These are phyloP conservation scores for Calameuta idolon DNA, from an alignment of 2,888 invertebrate species.

Conservation along the genomic window DNA sequence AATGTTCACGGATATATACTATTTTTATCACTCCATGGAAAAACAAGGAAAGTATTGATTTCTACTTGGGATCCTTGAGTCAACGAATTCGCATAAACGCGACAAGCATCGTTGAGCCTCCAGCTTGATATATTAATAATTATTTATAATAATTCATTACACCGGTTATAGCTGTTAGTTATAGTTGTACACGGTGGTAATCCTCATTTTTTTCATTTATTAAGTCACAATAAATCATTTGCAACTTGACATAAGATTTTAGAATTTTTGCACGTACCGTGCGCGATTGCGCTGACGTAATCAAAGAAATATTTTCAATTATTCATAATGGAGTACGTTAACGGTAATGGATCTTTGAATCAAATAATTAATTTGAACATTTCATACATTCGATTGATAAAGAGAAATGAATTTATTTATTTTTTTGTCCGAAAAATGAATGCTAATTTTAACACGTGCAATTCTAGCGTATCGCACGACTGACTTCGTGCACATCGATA, in stretches of 20 bases:
- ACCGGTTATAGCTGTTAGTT: too few relatives aligned
- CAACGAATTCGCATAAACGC: neutral
- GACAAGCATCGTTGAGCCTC: neutral
- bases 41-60: neutral
- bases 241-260: too few relatives aligned
- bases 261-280: too few relatives aligned
- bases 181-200: too few relatives aligned
- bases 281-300: too few relatives aligned
- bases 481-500: neutral
- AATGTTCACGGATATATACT: neutral
- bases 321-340: neutral
- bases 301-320: neutral
- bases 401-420: too few relatives aligned
- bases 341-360: neutral
- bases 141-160: too few relatives aligned
- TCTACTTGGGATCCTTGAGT: neutral
- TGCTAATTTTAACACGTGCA: neutral
- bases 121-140: neutral
- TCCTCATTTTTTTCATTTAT: too few relatives aligned
- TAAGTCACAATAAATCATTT: too few relatives aligned
- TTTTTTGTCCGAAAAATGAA: too few relatives aligned
- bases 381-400: too few relatives aligned
- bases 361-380: neutral
- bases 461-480: neutral
- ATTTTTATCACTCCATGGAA: neutral